A percentile compares a stretch with the other conserved stretches of the same genome.
These are phyloP conservation scores for Pseudomyrmex sp. DNA, from an alignment of 1,140 invertebrate genomes.

Conservation along the genomic window DNA sequence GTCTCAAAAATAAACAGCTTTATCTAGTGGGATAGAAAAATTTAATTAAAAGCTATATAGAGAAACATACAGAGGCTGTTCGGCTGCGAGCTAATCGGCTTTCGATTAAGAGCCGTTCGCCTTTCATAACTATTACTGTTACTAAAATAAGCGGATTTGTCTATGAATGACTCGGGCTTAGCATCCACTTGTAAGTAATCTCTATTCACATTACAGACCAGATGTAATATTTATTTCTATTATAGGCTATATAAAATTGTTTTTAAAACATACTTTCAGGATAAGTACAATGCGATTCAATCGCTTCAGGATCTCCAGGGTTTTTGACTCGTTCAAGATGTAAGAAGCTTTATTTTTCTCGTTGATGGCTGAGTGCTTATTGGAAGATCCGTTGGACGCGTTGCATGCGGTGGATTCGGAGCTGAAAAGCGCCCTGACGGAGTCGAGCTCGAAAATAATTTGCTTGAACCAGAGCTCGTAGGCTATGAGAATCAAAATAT, in stretches of 20 bases:
- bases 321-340: conserved; percentile 95
- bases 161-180: background rate
- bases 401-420: conserved; percentile 79
- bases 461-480: conserved; percentile 99
- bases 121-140: conserved; percentile 60
- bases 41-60: conserved; percentile 73
- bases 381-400: conserved; percentile 31
- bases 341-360: conserved; percentile 74
- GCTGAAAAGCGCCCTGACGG: conserved; percentile 93
- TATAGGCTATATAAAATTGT: background rate
- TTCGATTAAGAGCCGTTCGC: conserved; percentile 80
- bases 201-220: background rate
- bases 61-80: conserved; percentile 63
- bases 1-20: conserved; percentile 29
- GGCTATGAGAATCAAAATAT: conserved; percentile 86
- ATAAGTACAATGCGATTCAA: conserved; percentile 97
- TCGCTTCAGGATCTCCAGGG: conserved; percentile 96
- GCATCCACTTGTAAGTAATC: background rate
- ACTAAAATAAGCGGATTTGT: conserved; percentile 48
- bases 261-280: conserved; percentile 91
- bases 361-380: conserved; percentile 44
- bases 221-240: background rate
- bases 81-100: conserved; percentile 77
- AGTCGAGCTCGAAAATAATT: conserved; percentile 98
- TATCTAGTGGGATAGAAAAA: conserved; percentile 69